Evolutionary conservation across 2,888 invertebrate species (phyloP).

Genomic region (Lamellibrachia columna): DNA sequence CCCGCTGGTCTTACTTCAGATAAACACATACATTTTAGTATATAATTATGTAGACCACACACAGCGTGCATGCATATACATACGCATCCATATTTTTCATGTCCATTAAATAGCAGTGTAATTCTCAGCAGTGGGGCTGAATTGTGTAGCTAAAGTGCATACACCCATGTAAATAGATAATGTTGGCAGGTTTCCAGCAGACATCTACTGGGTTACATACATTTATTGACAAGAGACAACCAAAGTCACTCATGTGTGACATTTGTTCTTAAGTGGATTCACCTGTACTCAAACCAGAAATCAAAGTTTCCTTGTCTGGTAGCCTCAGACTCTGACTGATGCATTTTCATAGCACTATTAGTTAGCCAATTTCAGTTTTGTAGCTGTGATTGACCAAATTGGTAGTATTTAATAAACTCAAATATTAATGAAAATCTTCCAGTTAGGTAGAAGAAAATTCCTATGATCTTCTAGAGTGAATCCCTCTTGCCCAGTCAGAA

Average conservation of each 20-base stretch:
- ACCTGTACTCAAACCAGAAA: background rate
- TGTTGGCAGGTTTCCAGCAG: background rate
- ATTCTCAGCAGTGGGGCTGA: background rate
- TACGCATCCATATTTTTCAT: background rate
- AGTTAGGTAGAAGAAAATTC: background rate
- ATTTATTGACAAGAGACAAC: slow-evolving; percentile 8
- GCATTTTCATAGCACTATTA: background rate
- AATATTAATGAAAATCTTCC: background rate
- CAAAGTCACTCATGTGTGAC: background rate
- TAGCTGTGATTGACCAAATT: background rate
- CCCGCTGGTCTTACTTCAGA: background rate
- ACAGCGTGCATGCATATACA: background rate
- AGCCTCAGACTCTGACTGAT: background rate
- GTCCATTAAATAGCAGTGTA: background rate
- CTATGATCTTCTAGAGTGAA: background rate
- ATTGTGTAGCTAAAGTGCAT: background rate
- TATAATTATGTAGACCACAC: background rate
- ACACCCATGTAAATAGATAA: background rate
- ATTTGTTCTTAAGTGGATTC: background rate
- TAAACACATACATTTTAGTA: background rate
- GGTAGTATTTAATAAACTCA: background rate
- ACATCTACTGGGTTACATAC: background rate
- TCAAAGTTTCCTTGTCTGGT: background rate
- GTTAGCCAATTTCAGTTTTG: background rate
- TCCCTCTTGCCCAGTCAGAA: background rate